phyloP scores from a whole-genome alignment of 2,113 vertebrate genomes.

The Sus scrofa region DNA sequence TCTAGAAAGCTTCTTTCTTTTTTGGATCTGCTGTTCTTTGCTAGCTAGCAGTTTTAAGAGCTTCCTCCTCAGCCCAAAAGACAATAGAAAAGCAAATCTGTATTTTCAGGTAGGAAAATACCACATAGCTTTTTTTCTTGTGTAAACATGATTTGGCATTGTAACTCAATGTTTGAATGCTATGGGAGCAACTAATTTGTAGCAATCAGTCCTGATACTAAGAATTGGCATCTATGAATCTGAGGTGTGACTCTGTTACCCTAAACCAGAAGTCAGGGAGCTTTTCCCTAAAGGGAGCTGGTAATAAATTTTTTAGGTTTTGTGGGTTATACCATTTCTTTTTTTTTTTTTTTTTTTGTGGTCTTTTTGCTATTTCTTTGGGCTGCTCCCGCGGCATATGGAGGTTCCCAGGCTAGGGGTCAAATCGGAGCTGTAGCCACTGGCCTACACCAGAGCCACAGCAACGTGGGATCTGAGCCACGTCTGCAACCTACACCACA shows the following conservation, averaged over 20 bases:
- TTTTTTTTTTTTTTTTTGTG: no score
- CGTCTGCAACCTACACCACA: no score
- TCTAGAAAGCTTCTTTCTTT: not conserved
- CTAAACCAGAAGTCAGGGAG: not conserved
- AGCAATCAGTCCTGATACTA: not conserved
- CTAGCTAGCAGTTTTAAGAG: not conserved
- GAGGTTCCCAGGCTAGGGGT: no score
- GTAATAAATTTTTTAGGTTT: not conserved
- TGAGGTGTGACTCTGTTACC: not conserved
- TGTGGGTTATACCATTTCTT: no score
- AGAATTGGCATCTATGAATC: not conserved
- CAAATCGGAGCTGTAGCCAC: no score
- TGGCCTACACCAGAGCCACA: no score
- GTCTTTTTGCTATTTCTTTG: no score
- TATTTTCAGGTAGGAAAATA: constrained; percentile 18
- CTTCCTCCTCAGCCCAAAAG: not conserved
- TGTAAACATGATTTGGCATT: not conserved
- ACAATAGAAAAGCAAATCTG: not conserved
- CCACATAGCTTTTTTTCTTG: not conserved
- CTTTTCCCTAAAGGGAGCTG: not conserved
- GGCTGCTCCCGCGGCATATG: no score
- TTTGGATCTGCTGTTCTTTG: constrained; percentile 17
- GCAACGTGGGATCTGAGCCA: no score
- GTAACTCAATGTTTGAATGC: not conserved
- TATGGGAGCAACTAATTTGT: not conserved